Evolutionary conservation across 2,888 invertebrate genomes (phyloP).

Genomic region (Mayetiola destructor): DNA sequence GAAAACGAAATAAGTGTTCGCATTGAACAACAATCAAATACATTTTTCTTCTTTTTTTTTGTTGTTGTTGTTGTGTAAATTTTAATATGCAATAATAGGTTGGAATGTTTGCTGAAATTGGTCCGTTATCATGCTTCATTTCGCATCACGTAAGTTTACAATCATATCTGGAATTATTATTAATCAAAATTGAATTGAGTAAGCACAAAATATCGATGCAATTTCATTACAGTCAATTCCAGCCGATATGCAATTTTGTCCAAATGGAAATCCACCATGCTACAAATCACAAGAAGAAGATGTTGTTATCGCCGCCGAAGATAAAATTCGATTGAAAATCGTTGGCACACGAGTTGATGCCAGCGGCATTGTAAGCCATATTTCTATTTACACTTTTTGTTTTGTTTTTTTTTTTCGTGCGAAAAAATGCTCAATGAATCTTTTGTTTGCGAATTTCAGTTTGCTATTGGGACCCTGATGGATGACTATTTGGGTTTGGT

Average conservation of each 20-base stretch:
- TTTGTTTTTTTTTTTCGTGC: no score
- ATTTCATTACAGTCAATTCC: slow-evolving; percentile 70
- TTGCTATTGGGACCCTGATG: slow-evolving; percentile 98
- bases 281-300: slow-evolving; percentile 98
- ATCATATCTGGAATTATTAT: not conserved
- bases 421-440: no score
- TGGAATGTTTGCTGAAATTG: slow-evolving; percentile 98
- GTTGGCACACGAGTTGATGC: slow-evolving; percentile 98
- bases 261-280: slow-evolving; percentile 92
- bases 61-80: slow-evolving; percentile 2
- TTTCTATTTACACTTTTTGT: not conserved
- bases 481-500: slow-evolving; percentile 89
- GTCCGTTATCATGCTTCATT: slow-evolving; percentile 95
- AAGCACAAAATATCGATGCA: slow-evolving; percentile 16
- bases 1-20: not conserved
- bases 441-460: slow-evolving; percentile 47
- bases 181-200: slow-evolving; percentile 24
- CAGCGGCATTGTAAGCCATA: slow-evolving; percentile 80
- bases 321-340: slow-evolving; percentile 93
- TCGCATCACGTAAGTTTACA: slow-evolving; percentile 70
- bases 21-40: not conserved
- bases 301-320: slow-evolving; percentile 91
- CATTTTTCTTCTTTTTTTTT: slow-evolving; percentile 17
- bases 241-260: slow-evolving; percentile 98
- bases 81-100: slow-evolving; percentile 44